Conservation (phyloP, 2,888 invertebrate genomes). For the Perizoma flavofasciatum region DNA sequence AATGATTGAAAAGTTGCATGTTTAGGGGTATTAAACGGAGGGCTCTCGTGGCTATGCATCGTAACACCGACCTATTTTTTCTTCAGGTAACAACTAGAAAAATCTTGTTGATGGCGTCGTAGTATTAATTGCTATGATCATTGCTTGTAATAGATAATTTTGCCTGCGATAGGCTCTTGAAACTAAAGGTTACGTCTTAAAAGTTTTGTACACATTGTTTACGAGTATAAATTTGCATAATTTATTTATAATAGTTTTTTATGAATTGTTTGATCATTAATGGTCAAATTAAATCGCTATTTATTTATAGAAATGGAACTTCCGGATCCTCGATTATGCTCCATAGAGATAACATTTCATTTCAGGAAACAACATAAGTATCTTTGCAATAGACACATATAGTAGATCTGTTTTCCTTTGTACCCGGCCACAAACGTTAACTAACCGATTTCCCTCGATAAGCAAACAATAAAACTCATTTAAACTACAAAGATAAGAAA, state of each 20-base stretch:
- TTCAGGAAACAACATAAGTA: constrained; percentile 29
- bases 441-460: constrained; percentile 50
- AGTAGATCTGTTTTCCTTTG: constrained; percentile 31
- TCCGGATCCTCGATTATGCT: constrained; percentile 1
- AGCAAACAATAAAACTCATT: constrained; percentile 49
- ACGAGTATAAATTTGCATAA: too few species aligned
- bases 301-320: background rate
- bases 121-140: constrained; percentile 52
- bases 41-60: constrained; percentile 57
- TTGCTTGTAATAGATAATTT: constrained; percentile 32
- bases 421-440: constrained; percentile 46
- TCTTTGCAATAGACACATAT: constrained; percentile 2
- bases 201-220: too few species aligned
- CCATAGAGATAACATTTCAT: constrained; percentile 25
- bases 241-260: too few species aligned
- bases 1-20: constrained; percentile 76
- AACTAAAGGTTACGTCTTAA: constrained; percentile 19
- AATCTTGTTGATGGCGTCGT: constrained; percentile 57
- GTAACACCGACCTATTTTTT: constrained; percentile 69
- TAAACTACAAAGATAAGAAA: constrained; percentile 48
- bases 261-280: background rate
- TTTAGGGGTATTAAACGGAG: constrained; percentile 60
- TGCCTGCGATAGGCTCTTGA: constrained; percentile 15
- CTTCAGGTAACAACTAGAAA: constrained; percentile 61
- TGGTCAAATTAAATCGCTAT: too few species aligned